Evolutionary conservation across 1,140 invertebrate species (phyloP).

Genomic region (Bombus pyrosoma): DNA sequence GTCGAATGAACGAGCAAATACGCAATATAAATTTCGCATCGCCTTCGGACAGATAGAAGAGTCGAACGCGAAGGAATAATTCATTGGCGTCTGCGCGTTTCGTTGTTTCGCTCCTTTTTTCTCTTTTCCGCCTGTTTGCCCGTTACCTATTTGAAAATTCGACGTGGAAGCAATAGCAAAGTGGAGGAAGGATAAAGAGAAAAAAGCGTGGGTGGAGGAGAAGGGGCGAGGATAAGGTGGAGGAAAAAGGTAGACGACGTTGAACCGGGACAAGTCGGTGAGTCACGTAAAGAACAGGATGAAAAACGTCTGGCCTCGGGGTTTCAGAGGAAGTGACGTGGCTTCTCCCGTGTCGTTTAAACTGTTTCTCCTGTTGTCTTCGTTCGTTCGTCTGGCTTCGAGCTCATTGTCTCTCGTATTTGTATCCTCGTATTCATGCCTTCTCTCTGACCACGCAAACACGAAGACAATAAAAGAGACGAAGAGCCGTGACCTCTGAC

Average conservation of each 20-base stretch:
- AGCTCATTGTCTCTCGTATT: conserved; percentile 13
- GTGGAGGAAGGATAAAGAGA: too few relatives aligned
- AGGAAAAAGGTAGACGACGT: not conserved
- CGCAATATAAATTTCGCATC: conserved; percentile 17
- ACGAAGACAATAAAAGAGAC: conserved; percentile 29
- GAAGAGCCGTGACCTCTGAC: conserved; percentile 44
- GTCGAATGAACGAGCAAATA: not conserved
- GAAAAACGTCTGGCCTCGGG: conserved; percentile 49
- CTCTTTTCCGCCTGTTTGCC: not conserved
- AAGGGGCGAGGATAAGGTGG: not conserved
- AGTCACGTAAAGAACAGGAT: conserved; percentile 56
- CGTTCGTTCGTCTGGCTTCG: conserved; percentile 9
- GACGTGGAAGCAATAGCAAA: not conserved
- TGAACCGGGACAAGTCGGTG: conserved; percentile 31
- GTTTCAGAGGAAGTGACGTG: conserved; percentile 65
- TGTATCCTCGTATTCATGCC: conserved; percentile 19
- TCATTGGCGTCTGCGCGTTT: not conserved
- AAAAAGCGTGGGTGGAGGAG: not conserved
- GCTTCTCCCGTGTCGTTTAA: conserved; percentile 58
- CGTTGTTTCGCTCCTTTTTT: not conserved
- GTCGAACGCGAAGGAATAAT: conserved; percentile 14
- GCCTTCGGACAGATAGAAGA: not conserved
- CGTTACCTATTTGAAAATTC: conserved; percentile 31
- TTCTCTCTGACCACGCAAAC: not conserved
- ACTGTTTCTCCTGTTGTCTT: conserved; percentile 53